Base-by-base conservation (phyloP, 2,888 invertebrate genomes). In the Tribolium freemani region DNA sequence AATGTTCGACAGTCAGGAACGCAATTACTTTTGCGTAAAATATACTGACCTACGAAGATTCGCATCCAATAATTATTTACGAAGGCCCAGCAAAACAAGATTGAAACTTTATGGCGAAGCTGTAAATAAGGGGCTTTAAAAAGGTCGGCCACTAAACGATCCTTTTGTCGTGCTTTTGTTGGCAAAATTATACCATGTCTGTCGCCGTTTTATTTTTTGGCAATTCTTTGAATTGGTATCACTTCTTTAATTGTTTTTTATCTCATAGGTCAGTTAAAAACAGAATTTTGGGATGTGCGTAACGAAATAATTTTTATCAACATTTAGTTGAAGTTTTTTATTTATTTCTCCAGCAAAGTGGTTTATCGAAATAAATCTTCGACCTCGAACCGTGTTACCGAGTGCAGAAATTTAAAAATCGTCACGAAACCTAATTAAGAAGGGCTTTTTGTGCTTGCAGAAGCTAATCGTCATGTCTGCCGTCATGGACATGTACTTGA, bases 401-500 rank as follows among this genome's bases (percentile, higher is more conserved):
- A 26, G 11, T 10, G 45, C 8, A 11, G 45, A 45, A 45, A 45
- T 8, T n/a, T 45, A 16, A 48, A 48, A 48, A 48, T 48, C 10
- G n/a, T 38, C 8, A n/a, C n/a, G 38, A 38, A 38, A n/a, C 38
- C 9, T 38, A 38, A 38, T 38, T 38, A 20, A 51, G 16, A 51
- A 20, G n/a, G 9, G 4, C 8, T 13, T 51, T 20, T 51, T 30
- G 10, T 63, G n/a, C n/a, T 66, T 69, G 3, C 60, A 69, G 71
- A 48, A 61, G 67, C 6, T 57, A 51, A 71, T 38, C 11, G 74
- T 69, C 69, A 85, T 84, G 83, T 85, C 85, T 56, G 80, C 88
- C 38, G 83, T 38, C 68, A 89, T 89, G 89, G 89, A 89, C 80
- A 88, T 88, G 82, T 88, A 88, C 78, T 84, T 89, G 75, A 88